phyloP scores from a whole-genome alignment of 2,113 vertebrate species.

The Cyanoderma ruficeps region DNA sequence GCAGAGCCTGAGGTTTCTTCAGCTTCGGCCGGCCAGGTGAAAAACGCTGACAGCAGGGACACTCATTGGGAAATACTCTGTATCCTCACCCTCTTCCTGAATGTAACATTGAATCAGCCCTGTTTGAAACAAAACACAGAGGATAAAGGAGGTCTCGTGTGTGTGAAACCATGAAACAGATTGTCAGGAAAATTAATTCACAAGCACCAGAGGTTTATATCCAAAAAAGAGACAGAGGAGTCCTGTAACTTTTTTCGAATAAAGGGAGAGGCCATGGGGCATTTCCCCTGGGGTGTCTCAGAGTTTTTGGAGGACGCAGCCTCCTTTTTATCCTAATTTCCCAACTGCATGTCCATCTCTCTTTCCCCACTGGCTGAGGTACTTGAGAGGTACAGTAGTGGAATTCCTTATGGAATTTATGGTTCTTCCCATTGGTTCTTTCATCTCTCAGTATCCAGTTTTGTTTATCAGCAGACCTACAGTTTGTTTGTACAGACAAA shows the following conservation, averaged over 20 bases:
- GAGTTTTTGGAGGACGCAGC: neutral
- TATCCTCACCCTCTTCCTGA: neutral
- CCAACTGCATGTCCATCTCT: fast-evolving
- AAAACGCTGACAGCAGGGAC: neutral
- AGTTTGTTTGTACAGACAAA: neutral
- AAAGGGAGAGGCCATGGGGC: neutral
- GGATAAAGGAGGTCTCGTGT: neutral
- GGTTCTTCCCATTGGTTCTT: neutral
- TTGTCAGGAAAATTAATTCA: neutral
- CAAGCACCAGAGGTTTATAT: neutral
- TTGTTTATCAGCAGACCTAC: neutral
- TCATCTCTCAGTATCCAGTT: neutral
- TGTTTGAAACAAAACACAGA: neutral
- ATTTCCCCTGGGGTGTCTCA: neutral
- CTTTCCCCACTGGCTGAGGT: neutral
- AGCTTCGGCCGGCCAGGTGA: neutral
- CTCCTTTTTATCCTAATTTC: neutral
- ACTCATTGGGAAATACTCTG: neutral
- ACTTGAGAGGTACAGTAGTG: neutral
- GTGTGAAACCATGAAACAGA: neutral
- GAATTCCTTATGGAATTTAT: neutral
- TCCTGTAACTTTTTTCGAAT: neutral
- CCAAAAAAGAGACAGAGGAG: neutral
- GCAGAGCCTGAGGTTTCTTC: neutral
- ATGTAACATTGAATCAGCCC: neutral